Evolutionary conservation across 2,797 vertebrate species (phyloP), one percentile per base, ranked within the genome.

Genomic region (Sphenodon punctatus): DNA sequence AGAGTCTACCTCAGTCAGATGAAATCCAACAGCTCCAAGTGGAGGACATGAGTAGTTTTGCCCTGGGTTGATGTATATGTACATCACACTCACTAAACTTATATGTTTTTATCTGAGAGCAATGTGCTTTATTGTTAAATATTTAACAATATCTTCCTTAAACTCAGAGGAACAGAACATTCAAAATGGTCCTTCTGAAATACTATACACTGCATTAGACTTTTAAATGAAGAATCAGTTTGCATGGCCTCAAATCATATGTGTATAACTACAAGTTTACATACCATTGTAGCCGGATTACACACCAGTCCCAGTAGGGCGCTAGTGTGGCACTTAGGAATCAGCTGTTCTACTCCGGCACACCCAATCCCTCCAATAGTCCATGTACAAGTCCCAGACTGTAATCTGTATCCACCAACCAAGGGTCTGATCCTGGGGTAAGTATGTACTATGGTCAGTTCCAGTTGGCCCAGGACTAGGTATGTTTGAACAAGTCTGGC

Each of bases 1-100:
- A 36, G 77, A 58, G n/a, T 7, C n/a, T 49, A 2, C 16, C 17
- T 79, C 30, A 19, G 17, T 55, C 17, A 15, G 42, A 73, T 88
- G 67, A 73, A 81, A 45, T 71, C 88, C 88, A 87, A 77, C 82
- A 79, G 78, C 88, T 82, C 59, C 59, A 86, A 76, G 73, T 86
- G 82, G 72, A 87, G 67, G 45, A 82, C 82, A 80, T 89, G 86
- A 86, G 49, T 55, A 86, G 61, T 59, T 74, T 42, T 45, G 78
- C 71, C 79, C 65, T 70, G 89, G 70, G 32, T 87, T 88, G 73
- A 86, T 78, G 86, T 91, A 71, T 82, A 13, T 85, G 58, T 60
- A 81, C 89, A 90, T 90, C 80, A 81, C 0, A 2, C 71, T 85
- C 86, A 84, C 80, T 73, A 88, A 82, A n/a, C n/a, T n/a, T n/a